Conservation (phyloP, 2,113 vertebrate genomes). For the Elgaria multicarinata region DNA sequence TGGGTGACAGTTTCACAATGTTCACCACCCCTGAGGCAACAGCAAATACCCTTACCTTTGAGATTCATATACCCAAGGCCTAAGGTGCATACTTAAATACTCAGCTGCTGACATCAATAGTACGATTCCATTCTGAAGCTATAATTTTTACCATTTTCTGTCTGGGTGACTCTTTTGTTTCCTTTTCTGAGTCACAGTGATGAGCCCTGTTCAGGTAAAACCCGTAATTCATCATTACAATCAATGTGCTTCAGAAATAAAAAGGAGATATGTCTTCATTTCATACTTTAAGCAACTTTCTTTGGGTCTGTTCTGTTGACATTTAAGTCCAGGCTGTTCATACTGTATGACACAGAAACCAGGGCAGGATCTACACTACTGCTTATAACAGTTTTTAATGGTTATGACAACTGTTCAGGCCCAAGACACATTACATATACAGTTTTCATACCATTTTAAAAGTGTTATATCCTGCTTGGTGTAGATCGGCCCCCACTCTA, state of each 20-base stretch:
- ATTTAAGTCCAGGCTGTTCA: no score
- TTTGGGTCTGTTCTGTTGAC: background rate
- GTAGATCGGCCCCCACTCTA: no score
- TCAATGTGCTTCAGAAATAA: background rate
- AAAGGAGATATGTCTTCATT: background rate
- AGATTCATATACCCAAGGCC: background rate
- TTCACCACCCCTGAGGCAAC: background rate
- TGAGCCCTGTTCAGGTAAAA: background rate
- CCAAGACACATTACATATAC: no score
- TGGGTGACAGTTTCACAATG: background rate
- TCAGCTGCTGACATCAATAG: background rate
- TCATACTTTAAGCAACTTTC: background rate
- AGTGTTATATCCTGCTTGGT: no score
- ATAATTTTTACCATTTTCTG: background rate
- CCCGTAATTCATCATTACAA: background rate
- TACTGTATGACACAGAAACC: background rate
- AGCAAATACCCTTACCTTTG: background rate
- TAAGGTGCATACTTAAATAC: background rate
- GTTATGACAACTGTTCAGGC: no score
- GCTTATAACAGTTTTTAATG: no score
- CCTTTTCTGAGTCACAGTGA: background rate
- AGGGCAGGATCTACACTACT: no score
- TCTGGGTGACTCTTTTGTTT: background rate
- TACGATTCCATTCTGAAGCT: background rate
- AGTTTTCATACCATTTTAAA: no score